Percentiles rank a stretch among this genome's conserved stretches.
phyloP scores from a whole-genome alignment of 2,888 invertebrate species.

The Autographa pulchrina region DNA sequence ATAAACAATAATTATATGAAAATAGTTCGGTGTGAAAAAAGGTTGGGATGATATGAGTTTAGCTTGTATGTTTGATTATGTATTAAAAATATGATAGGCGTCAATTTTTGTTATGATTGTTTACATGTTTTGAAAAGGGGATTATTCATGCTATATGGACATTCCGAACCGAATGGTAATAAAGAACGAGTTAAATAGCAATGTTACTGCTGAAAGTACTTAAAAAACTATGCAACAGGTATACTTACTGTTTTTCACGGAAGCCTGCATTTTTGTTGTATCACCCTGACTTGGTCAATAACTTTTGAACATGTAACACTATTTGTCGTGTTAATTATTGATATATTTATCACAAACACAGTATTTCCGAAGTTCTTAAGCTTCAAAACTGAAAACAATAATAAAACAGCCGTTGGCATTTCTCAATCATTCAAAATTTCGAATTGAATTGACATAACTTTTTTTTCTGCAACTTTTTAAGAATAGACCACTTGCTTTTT shows the following conservation, averaged over 20 bases:
- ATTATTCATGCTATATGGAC: no score
- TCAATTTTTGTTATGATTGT: no score
- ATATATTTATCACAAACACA: background rate
- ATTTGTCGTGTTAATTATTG: background rate
- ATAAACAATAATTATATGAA: background rate
- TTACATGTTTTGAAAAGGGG: no score
- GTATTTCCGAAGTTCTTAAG: background rate
- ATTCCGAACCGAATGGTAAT: no score
- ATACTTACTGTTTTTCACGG: constrained; percentile 38
- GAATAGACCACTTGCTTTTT: background rate
- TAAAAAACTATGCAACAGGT: background rate
- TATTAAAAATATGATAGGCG: no score
- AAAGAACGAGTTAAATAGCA: no score
- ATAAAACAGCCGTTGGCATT: background rate
- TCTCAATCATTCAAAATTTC: background rate
- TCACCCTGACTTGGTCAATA: background rate
- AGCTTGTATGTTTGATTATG: no score
- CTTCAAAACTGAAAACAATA: constrained; percentile 3
- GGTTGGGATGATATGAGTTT: no score
- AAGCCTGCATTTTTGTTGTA: background rate
- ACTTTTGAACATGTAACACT: background rate
- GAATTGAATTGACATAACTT: background rate
- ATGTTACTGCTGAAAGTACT: no score
- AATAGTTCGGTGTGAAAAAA: background rate
- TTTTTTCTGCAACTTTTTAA: background rate